phyloP scores from a whole-genome alignment of 2,888 invertebrate species.

The Abscondita cerata region DNA sequence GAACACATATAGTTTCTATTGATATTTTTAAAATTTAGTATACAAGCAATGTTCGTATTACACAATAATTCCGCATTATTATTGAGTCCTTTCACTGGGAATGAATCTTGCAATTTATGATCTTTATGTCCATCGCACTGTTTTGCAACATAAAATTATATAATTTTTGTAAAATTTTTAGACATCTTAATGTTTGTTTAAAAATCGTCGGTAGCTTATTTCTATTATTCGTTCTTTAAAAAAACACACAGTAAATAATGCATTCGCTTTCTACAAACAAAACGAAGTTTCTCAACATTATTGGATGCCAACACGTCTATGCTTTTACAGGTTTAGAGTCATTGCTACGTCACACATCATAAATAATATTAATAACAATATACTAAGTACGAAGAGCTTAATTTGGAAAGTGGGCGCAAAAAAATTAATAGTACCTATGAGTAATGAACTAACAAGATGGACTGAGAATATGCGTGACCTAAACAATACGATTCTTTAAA shows the following conservation, averaged over 20 bases:
- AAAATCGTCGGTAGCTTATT: slow-evolving; percentile 15
- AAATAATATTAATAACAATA: background rate
- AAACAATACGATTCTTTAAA: no score
- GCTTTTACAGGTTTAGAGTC: slow-evolving; percentile 35
- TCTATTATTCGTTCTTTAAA: background rate
- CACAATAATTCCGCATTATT: slow-evolving; percentile 13
- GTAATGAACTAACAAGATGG: no score
- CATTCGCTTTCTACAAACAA: slow-evolving; percentile 46
- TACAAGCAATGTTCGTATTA: background rate
- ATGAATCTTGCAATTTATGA: slow-evolving; percentile 3
- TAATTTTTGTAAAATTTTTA: slow-evolving; percentile 7
- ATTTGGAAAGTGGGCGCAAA: background rate
- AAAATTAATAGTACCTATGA: no score
- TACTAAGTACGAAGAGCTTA: background rate
- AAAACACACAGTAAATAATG: slow-evolving; percentile 43
- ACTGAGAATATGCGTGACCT: no score
- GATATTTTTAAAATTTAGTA: no score
- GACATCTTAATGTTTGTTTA: background rate
- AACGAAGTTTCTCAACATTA: slow-evolving; percentile 42
- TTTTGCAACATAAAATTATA: slow-evolving; percentile 1
- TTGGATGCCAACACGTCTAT: slow-evolving; percentile 43
- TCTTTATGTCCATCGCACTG: slow-evolving; percentile 3
- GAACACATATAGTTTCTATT: no score
- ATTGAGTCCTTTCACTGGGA: slow-evolving; percentile 14
- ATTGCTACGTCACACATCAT: background rate